Evolutionary conservation across 2,797 vertebrate genomes (phyloP), one percentile per base, ranked within the genome.

Genomic region (Acanthiza pusilla): DNA sequence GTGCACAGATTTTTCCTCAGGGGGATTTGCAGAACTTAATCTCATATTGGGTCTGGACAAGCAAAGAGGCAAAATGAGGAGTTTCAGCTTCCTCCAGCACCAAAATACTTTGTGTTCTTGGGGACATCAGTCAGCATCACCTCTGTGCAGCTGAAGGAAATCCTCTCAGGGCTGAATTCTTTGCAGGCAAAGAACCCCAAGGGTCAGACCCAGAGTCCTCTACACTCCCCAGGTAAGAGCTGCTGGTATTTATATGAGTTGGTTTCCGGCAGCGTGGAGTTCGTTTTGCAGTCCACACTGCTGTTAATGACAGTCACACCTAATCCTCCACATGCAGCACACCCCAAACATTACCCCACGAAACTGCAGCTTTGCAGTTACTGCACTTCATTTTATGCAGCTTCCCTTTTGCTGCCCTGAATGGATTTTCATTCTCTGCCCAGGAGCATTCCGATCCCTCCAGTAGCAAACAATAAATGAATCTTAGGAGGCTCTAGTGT

Each of bases 381-480:
- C 26, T 87, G 57, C 80, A 54, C 76, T 92, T 58, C 36, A 32
- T 60, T 89, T 91, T 79, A 32, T 74, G 50, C 27, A 34, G 21
- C 76, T 92, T 91, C 57, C 29, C 62, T 92, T 60, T 25, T 45
- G 51, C 58, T 48, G 21, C 5, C 4, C 66, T 45, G 65, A 88
- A 81, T 94, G 78, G 68, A 84, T 97, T 94, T 78, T 80, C 60
- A 85, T 67, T 93, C 68, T 82, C 88, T 63, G 72, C 85, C 78
- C 83, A 91, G 81, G 27, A 96, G 88, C 66, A 88, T 91, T 95
- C 85, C 68, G 82, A 38, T 81, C 78, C 61, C 73, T 85, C 75
- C 88, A 79, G 94, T 85, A 97, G 92, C 92, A 97, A 96, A 96
- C 89, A 97, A 85, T 84, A 95, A 95, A 92, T 94, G 93, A 91